Percentiles rank a stretch among this genome's conserved stretches.
These are phyloP conservation scores for Xenotilapia longispinis DNA, from an alignment of 2,113 vertebrate genomes.

Conservation along the genomic window DNA sequence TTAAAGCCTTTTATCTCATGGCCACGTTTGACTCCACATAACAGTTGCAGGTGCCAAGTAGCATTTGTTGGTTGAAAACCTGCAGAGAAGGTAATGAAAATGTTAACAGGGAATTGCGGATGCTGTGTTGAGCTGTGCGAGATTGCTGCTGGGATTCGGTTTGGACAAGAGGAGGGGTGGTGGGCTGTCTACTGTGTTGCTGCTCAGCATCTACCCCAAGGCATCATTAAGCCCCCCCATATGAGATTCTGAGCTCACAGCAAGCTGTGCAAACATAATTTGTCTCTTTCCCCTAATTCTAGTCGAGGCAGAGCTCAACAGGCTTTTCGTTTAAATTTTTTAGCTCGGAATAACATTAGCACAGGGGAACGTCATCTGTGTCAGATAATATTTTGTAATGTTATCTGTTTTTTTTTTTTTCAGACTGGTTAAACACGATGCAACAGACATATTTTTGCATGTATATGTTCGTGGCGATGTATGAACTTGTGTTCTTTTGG, in stretches of 20 bases:
- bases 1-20: constrained; percentile 27
- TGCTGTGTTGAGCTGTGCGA: not conserved
- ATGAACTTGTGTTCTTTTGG: not conserved
- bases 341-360: not conserved
- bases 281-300: constrained; percentile 44
- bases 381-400: not conserved
- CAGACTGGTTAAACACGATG: not conserved
- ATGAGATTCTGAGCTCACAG: constrained; percentile 38
- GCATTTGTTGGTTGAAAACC: constrained; percentile 6
- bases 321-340: constrained; percentile 41
- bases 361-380: not conserved
- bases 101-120: constrained; percentile 17
- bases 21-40: not conserved
- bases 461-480: not conserved
- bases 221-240: constrained; percentile 44
- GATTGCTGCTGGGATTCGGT: constrained; percentile 31
- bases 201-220: constrained; percentile 32
- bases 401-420: not conserved
- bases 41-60: constrained; percentile 4
- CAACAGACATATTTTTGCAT: not conserved
- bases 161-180: not conserved
- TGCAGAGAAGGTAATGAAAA: constrained; percentile 55
- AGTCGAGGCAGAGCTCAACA: constrained; percentile 52
- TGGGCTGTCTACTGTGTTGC: constrained; percentile 21
- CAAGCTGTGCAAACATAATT: constrained; percentile 69